Percentiles rank a stretch among this genome's conserved stretches.
Evolutionary conservation across 1,140 invertebrate species (phyloP).

Genomic region (Eurosta solidaginis): DNA sequence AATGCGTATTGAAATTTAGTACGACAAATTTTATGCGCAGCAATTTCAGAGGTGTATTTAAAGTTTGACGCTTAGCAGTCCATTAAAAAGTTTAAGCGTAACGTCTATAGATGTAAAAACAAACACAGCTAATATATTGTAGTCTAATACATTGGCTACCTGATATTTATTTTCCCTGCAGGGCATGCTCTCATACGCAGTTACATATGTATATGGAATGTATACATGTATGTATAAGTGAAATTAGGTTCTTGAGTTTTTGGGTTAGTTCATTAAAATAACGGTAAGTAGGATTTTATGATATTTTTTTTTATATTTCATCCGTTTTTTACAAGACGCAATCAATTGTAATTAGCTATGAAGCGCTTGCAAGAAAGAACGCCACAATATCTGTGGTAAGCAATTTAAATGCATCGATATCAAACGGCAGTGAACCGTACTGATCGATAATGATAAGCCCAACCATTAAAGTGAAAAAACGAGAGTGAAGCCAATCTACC

Average conservation of each 20-base stretch:
- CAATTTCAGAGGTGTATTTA: too few relatives aligned
- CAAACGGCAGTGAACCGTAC: conserved; percentile 11
- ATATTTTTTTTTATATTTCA: not conserved
- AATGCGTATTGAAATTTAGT: too few relatives aligned
- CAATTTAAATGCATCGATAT: not conserved
- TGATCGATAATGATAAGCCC: conserved; percentile 19
- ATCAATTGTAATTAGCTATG: conserved; percentile 16
- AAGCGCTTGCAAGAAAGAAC: not conserved
- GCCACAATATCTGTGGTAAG: not conserved
- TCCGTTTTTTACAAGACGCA: not conserved
- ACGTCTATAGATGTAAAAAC: too few relatives aligned
- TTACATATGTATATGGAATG: not conserved
- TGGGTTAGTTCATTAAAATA: not conserved
- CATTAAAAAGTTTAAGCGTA: too few relatives aligned
- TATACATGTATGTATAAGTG: too few relatives aligned
- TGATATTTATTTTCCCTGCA: too few relatives aligned
- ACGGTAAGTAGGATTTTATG: not conserved
- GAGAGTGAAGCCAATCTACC: conserved; percentile 1
- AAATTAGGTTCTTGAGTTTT: not conserved
- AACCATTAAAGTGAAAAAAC: not conserved
- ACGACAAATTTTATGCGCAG: too few relatives aligned
- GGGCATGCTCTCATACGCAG: too few relatives aligned
- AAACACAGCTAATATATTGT: too few relatives aligned
- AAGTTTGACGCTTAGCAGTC: too few relatives aligned
- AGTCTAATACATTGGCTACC: too few relatives aligned